A percentile compares a stretch with the other conserved stretches of the same genome.
Conservation (phyloP, 2,888 invertebrate genomes). For the Athalia circularis region DNA sequence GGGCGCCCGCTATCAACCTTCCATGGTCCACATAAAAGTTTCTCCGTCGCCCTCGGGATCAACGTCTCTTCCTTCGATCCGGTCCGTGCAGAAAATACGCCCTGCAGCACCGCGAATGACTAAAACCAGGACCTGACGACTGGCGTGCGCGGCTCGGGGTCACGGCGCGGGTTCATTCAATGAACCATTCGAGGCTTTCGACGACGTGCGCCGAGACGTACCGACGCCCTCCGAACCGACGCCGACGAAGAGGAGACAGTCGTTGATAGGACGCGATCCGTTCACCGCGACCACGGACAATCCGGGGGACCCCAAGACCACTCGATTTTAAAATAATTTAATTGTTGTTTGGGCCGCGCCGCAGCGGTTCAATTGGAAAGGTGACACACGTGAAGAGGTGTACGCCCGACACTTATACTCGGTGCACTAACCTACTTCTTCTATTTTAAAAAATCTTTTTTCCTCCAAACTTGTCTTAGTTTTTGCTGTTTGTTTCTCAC, state of each 20-base stretch:
- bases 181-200: slow-evolving; percentile 50
- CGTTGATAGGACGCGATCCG: slow-evolving; percentile 54
- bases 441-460: no score
- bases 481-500: no score
- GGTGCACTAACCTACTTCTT: no score
- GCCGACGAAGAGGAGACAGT: slow-evolving; percentile 49
- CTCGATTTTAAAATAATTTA: background rate
- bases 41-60: background rate
- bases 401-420: no score
- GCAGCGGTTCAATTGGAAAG: background rate
- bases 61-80: background rate
- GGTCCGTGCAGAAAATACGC: slow-evolving; percentile 7
- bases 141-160: slow-evolving; percentile 52
- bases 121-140: slow-evolving; percentile 21
- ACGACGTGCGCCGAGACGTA: slow-evolving; percentile 48
- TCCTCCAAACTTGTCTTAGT: no score
- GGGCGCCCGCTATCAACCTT: no score
- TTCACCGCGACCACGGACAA: slow-evolving; percentile 51
- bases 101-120: slow-evolving; percentile 20
- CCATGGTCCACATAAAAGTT: no score
- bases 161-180: slow-evolving; percentile 68
- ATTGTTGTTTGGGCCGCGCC: background rate
- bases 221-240: slow-evolving; percentile 35
- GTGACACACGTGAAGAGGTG: no score
- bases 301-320: background rate